Evolutionary conservation across 2,113 vertebrate species (phyloP).

Genomic region (Boulengeromyrus knoepffleri): DNA sequence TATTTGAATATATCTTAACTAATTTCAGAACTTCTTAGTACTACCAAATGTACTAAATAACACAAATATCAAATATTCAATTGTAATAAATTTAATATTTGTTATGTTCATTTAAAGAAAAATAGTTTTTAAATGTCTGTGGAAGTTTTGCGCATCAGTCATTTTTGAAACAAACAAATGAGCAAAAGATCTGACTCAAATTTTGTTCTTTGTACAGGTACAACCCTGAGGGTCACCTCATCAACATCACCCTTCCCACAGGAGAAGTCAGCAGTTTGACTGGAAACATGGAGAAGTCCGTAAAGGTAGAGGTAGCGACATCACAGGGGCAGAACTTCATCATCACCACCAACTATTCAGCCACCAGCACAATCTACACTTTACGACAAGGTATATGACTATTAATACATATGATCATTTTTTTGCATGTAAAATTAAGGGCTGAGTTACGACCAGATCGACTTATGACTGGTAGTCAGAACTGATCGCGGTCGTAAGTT

Average conservation of each 20-base stretch:
- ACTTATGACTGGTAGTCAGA: neutral
- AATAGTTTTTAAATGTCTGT: neutral
- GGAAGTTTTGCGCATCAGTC: neutral
- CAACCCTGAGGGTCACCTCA: slow-evolving; percentile 80
- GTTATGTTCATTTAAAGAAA: neutral
- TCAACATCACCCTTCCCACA: slow-evolving; percentile 85
- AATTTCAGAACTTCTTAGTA: neutral
- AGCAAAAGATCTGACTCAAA: neutral
- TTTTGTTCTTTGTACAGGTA: slow-evolving; percentile 64
- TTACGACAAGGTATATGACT: slow-evolving; percentile 77
- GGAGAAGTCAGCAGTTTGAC: slow-evolving; percentile 89
- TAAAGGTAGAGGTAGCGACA: slow-evolving; percentile 76
- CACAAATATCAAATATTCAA: neutral
- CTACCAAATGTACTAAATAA: neutral
- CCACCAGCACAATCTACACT: slow-evolving; percentile 84
- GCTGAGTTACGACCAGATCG: neutral
- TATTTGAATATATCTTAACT: neutral
- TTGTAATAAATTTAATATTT: neutral
- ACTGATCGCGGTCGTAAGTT: too few species aligned
- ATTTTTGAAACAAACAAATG: neutral
- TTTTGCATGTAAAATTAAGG: too few species aligned
- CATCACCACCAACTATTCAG: slow-evolving; percentile 86
- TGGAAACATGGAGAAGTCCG: slow-evolving; percentile 81
- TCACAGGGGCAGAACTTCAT: slow-evolving; percentile 84
- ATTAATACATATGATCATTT: neutral